Percentiles rank a stretch among this genome's conserved stretches.
Evolutionary conservation across 2,888 invertebrate genomes (phyloP).

Genomic region (Stenchaetothrips biformis): DNA sequence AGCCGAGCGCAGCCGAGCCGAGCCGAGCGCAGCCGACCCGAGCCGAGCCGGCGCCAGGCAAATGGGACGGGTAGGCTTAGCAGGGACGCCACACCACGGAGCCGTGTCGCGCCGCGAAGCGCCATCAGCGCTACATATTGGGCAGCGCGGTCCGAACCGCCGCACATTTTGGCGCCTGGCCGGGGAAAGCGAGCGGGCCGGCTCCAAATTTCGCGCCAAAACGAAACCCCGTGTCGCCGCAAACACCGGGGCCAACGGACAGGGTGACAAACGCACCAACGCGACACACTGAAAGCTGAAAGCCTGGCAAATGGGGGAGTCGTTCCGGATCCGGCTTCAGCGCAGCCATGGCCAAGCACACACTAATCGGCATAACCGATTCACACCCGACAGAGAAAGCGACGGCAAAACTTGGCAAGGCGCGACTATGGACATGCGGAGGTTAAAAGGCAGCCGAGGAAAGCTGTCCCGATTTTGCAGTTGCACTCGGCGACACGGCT

Average conservation of each 20-base stretch:
- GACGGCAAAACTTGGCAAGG: not conserved
- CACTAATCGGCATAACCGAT: not conserved
- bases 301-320: no score
- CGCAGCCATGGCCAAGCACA: not conserved
- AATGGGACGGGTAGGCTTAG: conserved; percentile 1
- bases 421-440: not conserved
- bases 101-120: no score
- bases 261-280: not conserved
- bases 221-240: not conserved
- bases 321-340: not conserved
- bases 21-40: no score
- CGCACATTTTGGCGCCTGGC: no score
- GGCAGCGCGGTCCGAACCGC: no score
- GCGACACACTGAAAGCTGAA: no score
- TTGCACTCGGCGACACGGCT: no score
- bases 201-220: not conserved
- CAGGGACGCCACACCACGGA: not conserved
- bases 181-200: no score
- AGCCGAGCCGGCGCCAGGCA: not conserved
- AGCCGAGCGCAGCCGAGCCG: no score
- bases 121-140: no score
- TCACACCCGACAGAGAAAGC: not conserved
- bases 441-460: no score
- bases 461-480: no score
- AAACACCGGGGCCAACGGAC: not conserved